Evolutionary conservation across 2,113 vertebrate genomes (phyloP).

Genomic region (Amphiprion ocellaris): DNA sequence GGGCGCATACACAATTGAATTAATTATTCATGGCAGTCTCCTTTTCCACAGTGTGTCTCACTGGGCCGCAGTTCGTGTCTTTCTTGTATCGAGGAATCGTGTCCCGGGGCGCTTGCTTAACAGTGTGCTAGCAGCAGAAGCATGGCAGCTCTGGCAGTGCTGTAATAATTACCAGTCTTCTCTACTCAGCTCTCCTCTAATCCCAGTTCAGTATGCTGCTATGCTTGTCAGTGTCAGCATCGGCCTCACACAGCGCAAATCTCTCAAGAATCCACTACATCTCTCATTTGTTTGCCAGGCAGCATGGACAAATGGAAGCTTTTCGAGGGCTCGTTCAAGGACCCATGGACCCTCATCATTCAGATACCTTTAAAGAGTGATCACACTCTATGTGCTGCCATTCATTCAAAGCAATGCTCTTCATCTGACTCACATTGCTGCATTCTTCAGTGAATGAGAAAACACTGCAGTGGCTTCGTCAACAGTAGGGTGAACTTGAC

Average conservation of each 20-base stretch:
- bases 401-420: slow-evolving; percentile 19
- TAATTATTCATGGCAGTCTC: slow-evolving; percentile 71
- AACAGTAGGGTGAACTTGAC: neutral
- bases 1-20: slow-evolving; percentile 45
- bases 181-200: slow-evolving; percentile 41
- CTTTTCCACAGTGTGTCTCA: slow-evolving; percentile 51
- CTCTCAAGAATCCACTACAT: slow-evolving; percentile 28
- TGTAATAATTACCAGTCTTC: slow-evolving; percentile 59
- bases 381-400: neutral
- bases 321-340: slow-evolving; percentile 13
- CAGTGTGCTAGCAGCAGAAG: slow-evolving; percentile 36
- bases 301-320: slow-evolving; percentile 7
- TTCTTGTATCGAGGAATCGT: slow-evolving; percentile 57
- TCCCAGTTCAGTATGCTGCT: slow-evolving; percentile 31
- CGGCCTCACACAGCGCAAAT: slow-evolving; percentile 13
- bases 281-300: slow-evolving; percentile 26
- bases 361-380: neutral
- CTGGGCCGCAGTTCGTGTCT: slow-evolving; percentile 50
- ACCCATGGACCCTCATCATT: slow-evolving; percentile 3
- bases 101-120: slow-evolving; percentile 47
- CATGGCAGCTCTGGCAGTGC: slow-evolving; percentile 34
- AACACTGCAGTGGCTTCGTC: slow-evolving; percentile 31
- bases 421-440: slow-evolving; percentile 34
- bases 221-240: slow-evolving; percentile 13
- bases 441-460: slow-evolving; percentile 16